Percentiles rank a stretch among this genome's conserved stretches.
Conservation (phyloP, 2,113 vertebrate genomes). For the Sarotherodon lohbergeri region DNA sequence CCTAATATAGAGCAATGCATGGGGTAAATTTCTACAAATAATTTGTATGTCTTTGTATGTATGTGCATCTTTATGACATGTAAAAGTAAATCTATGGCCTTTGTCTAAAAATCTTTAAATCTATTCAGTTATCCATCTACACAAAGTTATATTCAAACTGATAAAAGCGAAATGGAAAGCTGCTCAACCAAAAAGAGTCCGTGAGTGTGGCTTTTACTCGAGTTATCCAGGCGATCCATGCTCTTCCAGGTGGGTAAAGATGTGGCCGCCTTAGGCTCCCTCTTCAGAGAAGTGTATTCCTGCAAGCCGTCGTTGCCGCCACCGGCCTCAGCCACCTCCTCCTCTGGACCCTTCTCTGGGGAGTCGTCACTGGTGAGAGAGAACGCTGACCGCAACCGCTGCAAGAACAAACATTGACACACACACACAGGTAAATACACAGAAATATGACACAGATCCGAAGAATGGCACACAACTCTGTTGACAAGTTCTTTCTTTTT, state of each 20-base stretch:
- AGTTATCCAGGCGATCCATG: slow-evolving; percentile 81
- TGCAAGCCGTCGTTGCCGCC: slow-evolving; percentile 22
- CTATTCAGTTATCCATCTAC: background rate
- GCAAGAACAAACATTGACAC: slow-evolving; percentile 11
- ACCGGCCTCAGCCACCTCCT: slow-evolving; percentile 19
- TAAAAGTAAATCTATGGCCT: background rate
- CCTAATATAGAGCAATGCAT: background rate
- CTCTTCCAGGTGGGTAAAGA: slow-evolving; percentile 84
- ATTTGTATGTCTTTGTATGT: background rate
- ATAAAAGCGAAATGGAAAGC: background rate
- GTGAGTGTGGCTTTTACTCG: slow-evolving; percentile 71
- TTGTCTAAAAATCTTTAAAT: background rate
- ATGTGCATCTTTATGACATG: background rate
- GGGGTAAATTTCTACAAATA: background rate
- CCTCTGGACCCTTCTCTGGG: slow-evolving; percentile 66
- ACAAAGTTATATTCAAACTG: background rate
- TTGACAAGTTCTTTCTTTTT: background rate
- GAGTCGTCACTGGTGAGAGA: slow-evolving; percentile 79
- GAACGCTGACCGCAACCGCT: slow-evolving; percentile 84
- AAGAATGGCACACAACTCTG: background rate
- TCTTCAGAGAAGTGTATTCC: slow-evolving; percentile 69
- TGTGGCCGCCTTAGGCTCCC: slow-evolving; percentile 66
- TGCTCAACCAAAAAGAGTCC: background rate
- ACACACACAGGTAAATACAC: background rate
- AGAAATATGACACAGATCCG: background rate